Base-by-base conservation (phyloP, 2,797 vertebrate species). In the Macropodus opercularis region DNA sequence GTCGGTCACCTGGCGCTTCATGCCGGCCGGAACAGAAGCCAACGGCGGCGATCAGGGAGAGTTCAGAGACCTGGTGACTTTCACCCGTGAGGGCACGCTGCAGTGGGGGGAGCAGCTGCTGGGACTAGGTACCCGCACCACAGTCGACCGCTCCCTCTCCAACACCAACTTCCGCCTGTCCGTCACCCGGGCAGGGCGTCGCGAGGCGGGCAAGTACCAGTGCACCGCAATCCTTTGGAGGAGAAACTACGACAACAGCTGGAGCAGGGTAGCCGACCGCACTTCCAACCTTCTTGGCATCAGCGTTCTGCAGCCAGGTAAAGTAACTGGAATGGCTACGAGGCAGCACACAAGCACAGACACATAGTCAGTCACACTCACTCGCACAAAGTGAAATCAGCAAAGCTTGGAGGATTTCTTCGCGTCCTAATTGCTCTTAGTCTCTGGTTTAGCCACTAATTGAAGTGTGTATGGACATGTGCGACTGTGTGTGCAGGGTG, bases 221-320 rank as follows among this genome's bases (percentile, higher is more conserved):
- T 99, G 97, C 5, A 92, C 94, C 34, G 95, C 96, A 0, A 90
- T 94, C 72, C 92, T 99, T 55, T 98, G 96, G 95, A 90, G 96
- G 67, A 94, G 79, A 77, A 95, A 97, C 83, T 95, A 96, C 62
- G 92, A 98, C 85, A 91, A 89, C 87, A 95, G 92, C 84, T 99
- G 96, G 96, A 95, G 89, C 0, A 87, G 91, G 51, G 92, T 98
- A 56, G 94, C 95, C 0, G 96, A 96, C 88, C 94, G 95, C 67
- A 94, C 94, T 10, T 99, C 97, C 80, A 99, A 99, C 89, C 91
- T 96, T 75, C 92, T 99, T 59, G 97, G 98, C 77, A 98, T 99
- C 86, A 93, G 93, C 12, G 95, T 99, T 27, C 89, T 96, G 51
- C 92, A 96, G 80, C 97, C 97, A 47, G 96, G 97, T 98, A 81